A percentile compares a stretch with the other conserved stretches of the same genome.
Evolutionary conservation across 2,888 invertebrate species (phyloP).

Genomic region (Ellobium chinense): DNA sequence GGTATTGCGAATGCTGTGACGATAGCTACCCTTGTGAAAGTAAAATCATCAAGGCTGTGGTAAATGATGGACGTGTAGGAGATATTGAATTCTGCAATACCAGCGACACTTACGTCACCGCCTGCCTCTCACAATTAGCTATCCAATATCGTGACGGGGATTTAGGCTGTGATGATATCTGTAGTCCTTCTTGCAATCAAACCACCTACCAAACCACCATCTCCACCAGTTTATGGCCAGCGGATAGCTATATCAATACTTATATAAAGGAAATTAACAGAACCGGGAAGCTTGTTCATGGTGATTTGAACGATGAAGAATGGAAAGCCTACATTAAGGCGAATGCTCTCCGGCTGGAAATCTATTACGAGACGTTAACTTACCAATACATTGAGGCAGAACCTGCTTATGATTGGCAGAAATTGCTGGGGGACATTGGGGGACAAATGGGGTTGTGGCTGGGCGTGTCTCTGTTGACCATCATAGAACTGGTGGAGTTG

Average conservation of each 20-base stretch:
- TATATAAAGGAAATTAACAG: no score
- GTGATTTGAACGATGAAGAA: not conserved
- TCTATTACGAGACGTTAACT: not conserved
- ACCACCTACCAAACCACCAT: not conserved
- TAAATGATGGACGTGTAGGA: not conserved
- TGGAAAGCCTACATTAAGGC: no score
- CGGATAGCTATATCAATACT: no score
- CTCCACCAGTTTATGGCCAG: not conserved
- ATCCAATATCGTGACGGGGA: no score
- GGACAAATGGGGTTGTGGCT: conserved; percentile 29
- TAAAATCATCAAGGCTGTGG: not conserved
- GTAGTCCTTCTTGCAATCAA: not conserved
- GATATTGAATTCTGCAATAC: not conserved
- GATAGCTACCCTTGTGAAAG: not conserved
- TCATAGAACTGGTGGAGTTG: conserved; percentile 4
- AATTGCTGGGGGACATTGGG: conserved; percentile 1
- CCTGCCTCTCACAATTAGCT: no score
- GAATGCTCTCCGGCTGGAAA: conserved; percentile 4
- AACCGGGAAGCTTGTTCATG: no score
- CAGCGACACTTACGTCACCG: not conserved
- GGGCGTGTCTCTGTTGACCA: conserved; percentile 19
- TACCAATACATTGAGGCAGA: not conserved
- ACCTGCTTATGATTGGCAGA: conserved; percentile 14
- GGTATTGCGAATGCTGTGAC: not conserved
- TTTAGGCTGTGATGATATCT: not conserved